A percentile compares a stretch with the other conserved stretches of the same genome.
Conservation (phyloP, 2,888 invertebrate species). For the Tipula vernalis region DNA sequence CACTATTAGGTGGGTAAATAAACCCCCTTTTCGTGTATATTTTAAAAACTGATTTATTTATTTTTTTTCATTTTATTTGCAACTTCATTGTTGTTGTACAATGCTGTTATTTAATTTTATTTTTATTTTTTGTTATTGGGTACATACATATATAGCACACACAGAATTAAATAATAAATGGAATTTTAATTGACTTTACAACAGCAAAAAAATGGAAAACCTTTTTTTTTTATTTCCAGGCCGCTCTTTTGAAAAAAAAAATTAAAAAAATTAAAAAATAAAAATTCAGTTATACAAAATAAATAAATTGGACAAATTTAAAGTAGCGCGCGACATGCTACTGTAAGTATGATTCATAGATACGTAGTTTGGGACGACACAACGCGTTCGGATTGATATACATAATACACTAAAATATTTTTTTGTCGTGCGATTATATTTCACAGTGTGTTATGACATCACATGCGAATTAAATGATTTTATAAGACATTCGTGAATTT, state of each 20-base stretch:
- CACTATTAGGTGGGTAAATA: background rate
- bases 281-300: background rate
- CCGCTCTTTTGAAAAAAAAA: background rate
- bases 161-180: background rate
- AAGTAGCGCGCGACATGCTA: background rate
- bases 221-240: background rate
- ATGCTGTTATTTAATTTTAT: background rate
- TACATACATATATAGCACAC: background rate
- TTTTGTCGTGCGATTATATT: background rate
- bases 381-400: background rate
- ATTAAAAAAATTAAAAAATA: background rate
- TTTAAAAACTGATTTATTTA: background rate
- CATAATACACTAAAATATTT: background rate
- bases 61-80: background rate
- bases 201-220: background rate
- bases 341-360: background rate
- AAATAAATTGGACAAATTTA: background rate
- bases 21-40: background rate
- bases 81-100: background rate
- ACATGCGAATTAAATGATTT: background rate
- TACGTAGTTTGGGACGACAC: background rate
- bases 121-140: background rate
- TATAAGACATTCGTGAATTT: background rate
- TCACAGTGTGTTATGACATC: background rate
- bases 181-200: background rate